These are phyloP conservation scores for Ophion costatus DNA, from an alignment of 2,888 invertebrate species.

Conservation along the genomic window DNA sequence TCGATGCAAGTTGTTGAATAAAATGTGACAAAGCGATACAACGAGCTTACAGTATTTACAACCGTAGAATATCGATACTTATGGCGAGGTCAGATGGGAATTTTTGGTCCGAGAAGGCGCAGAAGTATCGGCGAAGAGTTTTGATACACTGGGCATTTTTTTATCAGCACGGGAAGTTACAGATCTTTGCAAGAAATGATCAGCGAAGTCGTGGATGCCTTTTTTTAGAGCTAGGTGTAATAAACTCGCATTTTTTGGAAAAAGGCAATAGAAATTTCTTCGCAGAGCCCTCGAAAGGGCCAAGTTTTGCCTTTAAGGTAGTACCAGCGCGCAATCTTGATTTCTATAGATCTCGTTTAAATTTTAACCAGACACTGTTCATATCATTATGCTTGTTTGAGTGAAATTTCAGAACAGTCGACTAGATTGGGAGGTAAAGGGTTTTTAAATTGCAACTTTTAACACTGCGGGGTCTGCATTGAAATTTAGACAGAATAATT, in stretches of 20 bases:
- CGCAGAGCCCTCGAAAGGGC: neutral
- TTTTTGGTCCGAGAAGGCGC: neutral
- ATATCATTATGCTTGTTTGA: too few species aligned
- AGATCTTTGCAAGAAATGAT: neutral
- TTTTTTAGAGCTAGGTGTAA: neutral
- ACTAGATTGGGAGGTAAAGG: too few species aligned
- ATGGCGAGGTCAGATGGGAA: neutral
- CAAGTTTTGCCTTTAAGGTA: too few species aligned
- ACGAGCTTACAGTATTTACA: conserved; percentile 44
- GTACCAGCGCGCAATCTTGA: too few species aligned
- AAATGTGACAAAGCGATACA: conserved; percentile 53
- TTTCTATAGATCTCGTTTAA: too few species aligned
- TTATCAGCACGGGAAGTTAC: neutral
- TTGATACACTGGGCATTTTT: neutral
- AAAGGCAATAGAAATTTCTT: neutral
- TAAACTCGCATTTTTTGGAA: neutral
- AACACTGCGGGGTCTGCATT: too few species aligned
- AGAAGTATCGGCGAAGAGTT: neutral
- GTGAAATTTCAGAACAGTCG: too few species aligned
- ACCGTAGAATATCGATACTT: conserved; percentile 19
- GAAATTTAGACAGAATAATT: too few species aligned
- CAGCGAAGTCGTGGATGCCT: neutral
- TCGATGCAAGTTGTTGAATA: conserved; percentile 56
- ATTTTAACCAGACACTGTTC: too few species aligned
- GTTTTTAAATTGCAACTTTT: too few species aligned